phyloP scores from a whole-genome alignment of 2,888 invertebrate species.

The Mesoligia furuncula region DNA sequence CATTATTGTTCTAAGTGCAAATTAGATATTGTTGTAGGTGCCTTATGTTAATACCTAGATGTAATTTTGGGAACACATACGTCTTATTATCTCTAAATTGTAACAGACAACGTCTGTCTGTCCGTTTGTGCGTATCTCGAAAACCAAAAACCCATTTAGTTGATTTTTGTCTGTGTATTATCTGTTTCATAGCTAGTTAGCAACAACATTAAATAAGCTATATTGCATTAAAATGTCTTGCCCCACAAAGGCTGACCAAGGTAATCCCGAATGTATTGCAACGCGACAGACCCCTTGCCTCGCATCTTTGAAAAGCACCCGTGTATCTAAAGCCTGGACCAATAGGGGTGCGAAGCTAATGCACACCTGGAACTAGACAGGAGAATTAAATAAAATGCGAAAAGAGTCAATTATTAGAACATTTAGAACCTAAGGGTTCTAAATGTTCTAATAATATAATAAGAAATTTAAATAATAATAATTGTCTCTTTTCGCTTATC shows the following conservation, averaged over 20 bases:
- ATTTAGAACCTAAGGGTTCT: not conserved
- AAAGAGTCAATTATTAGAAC: not conserved
- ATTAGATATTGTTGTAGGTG: conserved; percentile 18
- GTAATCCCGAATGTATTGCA: conserved; percentile 17
- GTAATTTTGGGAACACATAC: not conserved
- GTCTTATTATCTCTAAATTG: not conserved
- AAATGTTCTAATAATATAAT: no score
- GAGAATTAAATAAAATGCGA: not conserved
- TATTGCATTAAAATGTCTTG: not conserved
- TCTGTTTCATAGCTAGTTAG: conserved; percentile 3
- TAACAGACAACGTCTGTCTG: not conserved
- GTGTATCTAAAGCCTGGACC: not conserved
- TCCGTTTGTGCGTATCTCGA: not conserved
- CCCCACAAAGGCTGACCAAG: not conserved
- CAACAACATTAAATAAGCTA: not conserved
- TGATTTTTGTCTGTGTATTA: not conserved
- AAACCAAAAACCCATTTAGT: not conserved
- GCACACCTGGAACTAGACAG: conserved; percentile 18
- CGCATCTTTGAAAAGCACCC: conserved; percentile 10
- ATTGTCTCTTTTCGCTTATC: no score
- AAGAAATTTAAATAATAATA: no score
- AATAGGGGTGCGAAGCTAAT: not conserved
- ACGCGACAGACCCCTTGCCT: not conserved
- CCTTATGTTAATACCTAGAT: not conserved
- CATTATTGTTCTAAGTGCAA: conserved; percentile 41